These are phyloP conservation scores for Chrysolina americana DNA, from an alignment of 2,888 invertebrate species.

Conservation along the genomic window DNA sequence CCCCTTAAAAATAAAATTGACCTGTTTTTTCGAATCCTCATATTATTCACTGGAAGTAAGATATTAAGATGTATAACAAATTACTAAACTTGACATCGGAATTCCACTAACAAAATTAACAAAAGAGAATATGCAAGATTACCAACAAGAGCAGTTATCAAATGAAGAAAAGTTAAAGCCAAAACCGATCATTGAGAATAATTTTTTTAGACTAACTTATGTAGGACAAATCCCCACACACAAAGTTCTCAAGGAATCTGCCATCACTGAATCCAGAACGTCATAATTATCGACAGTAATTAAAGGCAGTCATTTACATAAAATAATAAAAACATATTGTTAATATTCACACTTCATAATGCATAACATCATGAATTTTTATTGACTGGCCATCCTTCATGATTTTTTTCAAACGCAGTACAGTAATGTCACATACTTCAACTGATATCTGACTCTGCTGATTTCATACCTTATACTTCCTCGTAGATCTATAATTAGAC, in stretches of 20 bases:
- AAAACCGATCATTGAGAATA: too few relatives aligned
- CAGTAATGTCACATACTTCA: slow-evolving; percentile 2
- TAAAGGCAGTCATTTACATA: not conserved
- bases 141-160: too few relatives aligned
- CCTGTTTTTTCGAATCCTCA: too few relatives aligned
- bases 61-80: too few relatives aligned
- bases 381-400: slow-evolving; percentile 2
- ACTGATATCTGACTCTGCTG: slow-evolving; percentile 11
- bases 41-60: too few relatives aligned
- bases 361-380: slow-evolving; percentile 4
- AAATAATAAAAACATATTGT: not conserved
- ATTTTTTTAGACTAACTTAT: too few relatives aligned
- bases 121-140: too few relatives aligned
- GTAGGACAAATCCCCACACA: too few relatives aligned
- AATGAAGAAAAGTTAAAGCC: too few relatives aligned
- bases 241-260: not conserved
- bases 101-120: too few relatives aligned
- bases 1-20: too few relatives aligned
- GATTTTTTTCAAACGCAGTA: slow-evolving; percentile 3
- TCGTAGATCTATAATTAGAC: slow-evolving; percentile 4
- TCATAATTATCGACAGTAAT: not conserved
- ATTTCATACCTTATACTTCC: slow-evolving; percentile 12
- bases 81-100: too few relatives aligned
- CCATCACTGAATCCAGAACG: not conserved
- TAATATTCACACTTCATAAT: slow-evolving; percentile 7